These are phyloP conservation scores for Tiphia femorata DNA, from an alignment of 2,888 invertebrate species.

Conservation along the genomic window DNA sequence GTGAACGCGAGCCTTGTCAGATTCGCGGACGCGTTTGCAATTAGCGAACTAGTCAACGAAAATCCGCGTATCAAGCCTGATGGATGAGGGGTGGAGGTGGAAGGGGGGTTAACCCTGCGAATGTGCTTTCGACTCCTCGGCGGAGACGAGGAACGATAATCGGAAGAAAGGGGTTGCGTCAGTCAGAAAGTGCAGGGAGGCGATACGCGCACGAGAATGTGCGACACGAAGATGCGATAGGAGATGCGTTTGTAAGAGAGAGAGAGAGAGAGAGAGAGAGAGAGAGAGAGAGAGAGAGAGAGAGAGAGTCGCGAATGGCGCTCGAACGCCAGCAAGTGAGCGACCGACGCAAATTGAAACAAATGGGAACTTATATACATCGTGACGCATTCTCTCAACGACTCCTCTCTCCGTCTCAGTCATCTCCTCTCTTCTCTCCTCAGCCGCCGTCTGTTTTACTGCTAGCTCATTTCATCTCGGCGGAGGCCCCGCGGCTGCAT, in stretches of 20 bases:
- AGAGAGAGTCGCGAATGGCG: not conserved
- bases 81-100: too few species aligned
- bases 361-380: slow-evolving; percentile 62
- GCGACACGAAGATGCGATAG: too few species aligned
- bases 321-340: slow-evolving; percentile 17
- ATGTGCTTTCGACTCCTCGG: too few species aligned
- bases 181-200: not conserved
- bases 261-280: slow-evolving; percentile 2
- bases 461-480: slow-evolving; percentile 63
- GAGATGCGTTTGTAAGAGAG: too few species aligned
- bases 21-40: too few species aligned
- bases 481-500: slow-evolving; percentile 32
- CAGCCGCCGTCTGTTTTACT: slow-evolving; percentile 54
- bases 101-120: too few species aligned
- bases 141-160: too few species aligned
- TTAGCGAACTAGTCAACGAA: too few species aligned
- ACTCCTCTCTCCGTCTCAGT: slow-evolving; percentile 55
- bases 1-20: too few species aligned
- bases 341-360: slow-evolving; percentile 59
- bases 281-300: slow-evolving; percentile 14
- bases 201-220: not conserved
- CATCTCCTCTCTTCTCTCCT: slow-evolving; percentile 59
- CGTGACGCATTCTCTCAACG: slow-evolving; percentile 53
- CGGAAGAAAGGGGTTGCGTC: too few species aligned
- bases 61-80: not conserved